These are phyloP conservation scores for Dicyrtoma fusca DNA, from an alignment of 2,888 invertebrate species.

Conservation along the genomic window DNA sequence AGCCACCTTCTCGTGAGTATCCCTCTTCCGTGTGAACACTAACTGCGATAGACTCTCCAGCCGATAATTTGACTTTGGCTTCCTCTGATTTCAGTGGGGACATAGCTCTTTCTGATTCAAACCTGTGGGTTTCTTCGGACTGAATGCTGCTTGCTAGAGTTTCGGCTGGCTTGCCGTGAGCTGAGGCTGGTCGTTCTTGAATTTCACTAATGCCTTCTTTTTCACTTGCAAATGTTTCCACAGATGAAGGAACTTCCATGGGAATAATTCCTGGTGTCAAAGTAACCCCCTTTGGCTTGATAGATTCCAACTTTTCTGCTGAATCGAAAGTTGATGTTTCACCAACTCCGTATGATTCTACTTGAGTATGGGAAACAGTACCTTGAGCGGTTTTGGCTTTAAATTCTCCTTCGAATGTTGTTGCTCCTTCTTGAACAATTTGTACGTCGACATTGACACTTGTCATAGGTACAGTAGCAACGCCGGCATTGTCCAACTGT, in stretches of 20 bases:
- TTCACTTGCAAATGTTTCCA: conserved; percentile 6
- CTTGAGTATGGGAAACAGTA: not conserved
- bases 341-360: conserved; percentile 15
- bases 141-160: conserved; percentile 14
- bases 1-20: conserved; percentile 19
- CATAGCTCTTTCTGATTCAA: conserved; percentile 20
- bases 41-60: conserved; percentile 29
- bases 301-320: not conserved
- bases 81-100: not conserved
- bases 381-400: conserved; percentile 28
- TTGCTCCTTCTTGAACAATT: conserved; percentile 19
- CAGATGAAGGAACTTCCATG: conserved; percentile 4
- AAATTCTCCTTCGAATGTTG: conserved; percentile 29
- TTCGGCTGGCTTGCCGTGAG: conserved; percentile 21
- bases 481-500: conserved; percentile 6
- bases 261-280: conserved; percentile 17
- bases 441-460: conserved; percentile 24
- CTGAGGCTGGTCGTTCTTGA: not conserved
- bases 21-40: conserved; percentile 8
- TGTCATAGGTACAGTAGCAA: conserved; percentile 16
- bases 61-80: conserved; percentile 7
- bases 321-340: not conserved
- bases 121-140: conserved; percentile 11
- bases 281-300: not conserved
- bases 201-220: not conserved